These are phyloP conservation scores for Lithophane leautieri DNA, from an alignment of 2,888 invertebrate genomes.

Conservation along the genomic window DNA sequence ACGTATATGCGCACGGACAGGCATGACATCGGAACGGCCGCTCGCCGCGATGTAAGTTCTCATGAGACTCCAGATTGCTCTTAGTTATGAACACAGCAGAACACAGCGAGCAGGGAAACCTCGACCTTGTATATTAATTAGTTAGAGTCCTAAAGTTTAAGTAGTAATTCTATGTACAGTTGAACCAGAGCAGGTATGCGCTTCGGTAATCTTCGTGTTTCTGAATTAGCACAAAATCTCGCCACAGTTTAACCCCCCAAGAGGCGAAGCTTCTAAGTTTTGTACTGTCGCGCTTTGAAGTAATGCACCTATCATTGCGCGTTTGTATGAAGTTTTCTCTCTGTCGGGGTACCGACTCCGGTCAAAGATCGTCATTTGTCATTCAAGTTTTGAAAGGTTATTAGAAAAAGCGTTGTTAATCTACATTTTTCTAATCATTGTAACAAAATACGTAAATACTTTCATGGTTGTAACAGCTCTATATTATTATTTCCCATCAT, in stretches of 20 bases:
- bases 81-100: conserved; percentile 75
- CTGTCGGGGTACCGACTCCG: not conserved
- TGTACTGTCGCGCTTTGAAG: not conserved
- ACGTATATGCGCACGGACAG: conserved; percentile 80
- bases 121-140: conserved; percentile 37
- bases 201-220: not conserved
- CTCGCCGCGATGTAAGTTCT: conserved; percentile 77
- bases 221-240: not conserved
- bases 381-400: not conserved
- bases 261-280: not conserved
- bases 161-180: not conserved
- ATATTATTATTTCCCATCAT: not conserved
- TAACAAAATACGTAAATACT: not conserved
- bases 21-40: conserved; percentile 78
- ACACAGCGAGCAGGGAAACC: conserved; percentile 75
- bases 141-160: not conserved
- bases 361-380: not conserved
- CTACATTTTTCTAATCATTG: not conserved
- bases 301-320: not conserved
- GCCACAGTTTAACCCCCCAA: not conserved
- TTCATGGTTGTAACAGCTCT: not conserved
- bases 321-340: not conserved
- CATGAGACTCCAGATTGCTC: conserved; percentile 74
- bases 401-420: not conserved
- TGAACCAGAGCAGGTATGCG: not conserved